A percentile compares a stretch with the other conserved stretches of the same genome.
Conservation (phyloP, 2,113 vertebrate genomes). For the Phylloscopus trochilus region DNA sequence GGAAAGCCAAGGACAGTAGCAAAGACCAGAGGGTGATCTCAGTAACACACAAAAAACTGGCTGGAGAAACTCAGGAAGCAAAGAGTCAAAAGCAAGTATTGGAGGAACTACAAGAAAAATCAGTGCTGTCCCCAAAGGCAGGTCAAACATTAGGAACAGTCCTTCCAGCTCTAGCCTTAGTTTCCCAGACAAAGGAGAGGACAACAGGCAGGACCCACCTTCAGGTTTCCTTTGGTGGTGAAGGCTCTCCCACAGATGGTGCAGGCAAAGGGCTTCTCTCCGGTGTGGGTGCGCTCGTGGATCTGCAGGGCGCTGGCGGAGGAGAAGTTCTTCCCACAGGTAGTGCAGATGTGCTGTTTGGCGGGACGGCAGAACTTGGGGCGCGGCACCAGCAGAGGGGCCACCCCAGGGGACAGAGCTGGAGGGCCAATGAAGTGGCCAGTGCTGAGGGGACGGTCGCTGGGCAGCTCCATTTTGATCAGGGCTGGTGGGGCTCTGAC, state of each 20-base stretch:
- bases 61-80: background rate
- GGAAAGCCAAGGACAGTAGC: background rate
- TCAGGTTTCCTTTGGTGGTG: constrained; percentile 96
- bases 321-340: constrained; percentile 94
- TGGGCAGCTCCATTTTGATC: constrained; percentile 89
- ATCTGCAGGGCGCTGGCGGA: constrained; percentile 97
- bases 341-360: constrained; percentile 90
- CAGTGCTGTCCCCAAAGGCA: background rate
- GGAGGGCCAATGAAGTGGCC: constrained; percentile 81
- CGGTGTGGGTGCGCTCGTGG: constrained; percentile 94
- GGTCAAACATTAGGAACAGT: background rate
- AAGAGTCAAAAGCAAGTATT: background rate
- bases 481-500: constrained; percentile 85
- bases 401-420: constrained; percentile 76
- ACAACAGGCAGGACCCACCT: constrained; percentile 70
- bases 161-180: background rate
- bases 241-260: constrained; percentile 93
- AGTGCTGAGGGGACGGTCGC: constrained; percentile 77
- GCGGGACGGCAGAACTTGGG: constrained; percentile 81
- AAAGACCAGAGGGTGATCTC: background rate
- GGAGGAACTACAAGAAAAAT: background rate
- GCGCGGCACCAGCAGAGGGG: constrained; percentile 73
- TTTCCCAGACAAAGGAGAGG: background rate
- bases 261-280: constrained; percentile 96
- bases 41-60: background rate